Evolutionary conservation across 2,797 vertebrate species (phyloP), one percentile per base, ranked within the genome.

Genomic region (Holocentrus rufus): DNA sequence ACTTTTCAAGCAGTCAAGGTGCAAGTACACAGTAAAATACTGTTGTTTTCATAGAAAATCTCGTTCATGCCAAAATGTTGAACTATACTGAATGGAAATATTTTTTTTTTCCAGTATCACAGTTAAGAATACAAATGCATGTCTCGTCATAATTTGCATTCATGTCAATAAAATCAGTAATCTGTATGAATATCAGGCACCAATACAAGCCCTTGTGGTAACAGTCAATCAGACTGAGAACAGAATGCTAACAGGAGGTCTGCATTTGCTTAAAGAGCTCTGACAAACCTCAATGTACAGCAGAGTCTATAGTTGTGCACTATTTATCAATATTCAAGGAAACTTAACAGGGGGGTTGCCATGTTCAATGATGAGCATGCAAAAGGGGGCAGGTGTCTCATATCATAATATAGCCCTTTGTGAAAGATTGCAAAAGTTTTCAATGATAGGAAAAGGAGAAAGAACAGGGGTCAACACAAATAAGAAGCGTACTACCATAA

Each of bases 1-100:
- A 80, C 81, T 39, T 72, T 79, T 90, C 67, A 93, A 89, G 81
- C 84, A 86, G 81, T 91, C 72, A 91, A 85, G 70, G 72, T 89
- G 80, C 84, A 89, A 82, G 54, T 85, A 87, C 61, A 92, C 36
- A 89, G 49, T 69, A 87, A 70, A 92, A 88, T 69, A 79, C 2
- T 78, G 63, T 81, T 72, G 76, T 71, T 80, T 69, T 58, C 66
- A 47, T 69, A 80, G 66, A 87, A 89, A 88, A 89, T 77, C 77
- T 89, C 79, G 69, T 73, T 83, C 78, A 89, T 92, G 88, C 71
- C 69, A 88, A 73, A 86, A 71, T 66, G 69, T 79, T 49, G 10
- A 74, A 63, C 72, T 87, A 78, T 49, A 63, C 65, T 78, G 13
- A 85, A 85, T 81, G 83, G 60, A 81, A 83, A 64, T 84, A 17